These are phyloP conservation scores for Rallus crepitans DNA, from an alignment of 2,797 vertebrate species.

Conservation along the genomic window DNA sequence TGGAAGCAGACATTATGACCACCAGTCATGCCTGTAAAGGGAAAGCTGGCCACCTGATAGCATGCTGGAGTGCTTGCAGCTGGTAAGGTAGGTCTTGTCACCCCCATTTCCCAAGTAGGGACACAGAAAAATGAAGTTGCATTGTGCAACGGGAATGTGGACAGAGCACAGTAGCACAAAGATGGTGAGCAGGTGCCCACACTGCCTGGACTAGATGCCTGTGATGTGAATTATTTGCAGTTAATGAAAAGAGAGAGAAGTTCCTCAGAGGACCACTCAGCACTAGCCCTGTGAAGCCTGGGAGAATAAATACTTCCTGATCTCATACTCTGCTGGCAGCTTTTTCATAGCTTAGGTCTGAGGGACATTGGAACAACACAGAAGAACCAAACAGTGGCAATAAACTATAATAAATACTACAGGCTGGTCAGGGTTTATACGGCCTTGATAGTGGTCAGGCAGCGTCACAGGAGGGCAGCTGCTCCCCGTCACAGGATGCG, in stretches of 20 bases:
- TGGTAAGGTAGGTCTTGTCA: neutral
- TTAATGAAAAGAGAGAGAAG: neutral
- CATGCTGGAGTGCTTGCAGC: neutral
- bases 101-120: neutral
- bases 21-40: neutral
- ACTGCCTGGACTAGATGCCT: neutral
- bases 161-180: neutral
- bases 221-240: neutral
- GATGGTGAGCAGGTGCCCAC: neutral
- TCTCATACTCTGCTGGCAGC: neutral
- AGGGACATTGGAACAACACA: neutral
- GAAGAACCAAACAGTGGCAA: neutral
- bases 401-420: neutral
- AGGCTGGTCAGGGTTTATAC: neutral
- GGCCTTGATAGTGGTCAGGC: neutral
- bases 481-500: neutral
- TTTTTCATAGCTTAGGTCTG: neutral
- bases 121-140: neutral
- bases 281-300: neutral
- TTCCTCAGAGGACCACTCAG: neutral
- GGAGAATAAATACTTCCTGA: neutral
- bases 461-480: neutral
- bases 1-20: neutral
- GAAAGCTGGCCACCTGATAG: neutral
- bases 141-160: neutral